phyloP scores from a whole-genome alignment of 1,140 invertebrate species.

The Philopotamus ludificatus region DNA sequence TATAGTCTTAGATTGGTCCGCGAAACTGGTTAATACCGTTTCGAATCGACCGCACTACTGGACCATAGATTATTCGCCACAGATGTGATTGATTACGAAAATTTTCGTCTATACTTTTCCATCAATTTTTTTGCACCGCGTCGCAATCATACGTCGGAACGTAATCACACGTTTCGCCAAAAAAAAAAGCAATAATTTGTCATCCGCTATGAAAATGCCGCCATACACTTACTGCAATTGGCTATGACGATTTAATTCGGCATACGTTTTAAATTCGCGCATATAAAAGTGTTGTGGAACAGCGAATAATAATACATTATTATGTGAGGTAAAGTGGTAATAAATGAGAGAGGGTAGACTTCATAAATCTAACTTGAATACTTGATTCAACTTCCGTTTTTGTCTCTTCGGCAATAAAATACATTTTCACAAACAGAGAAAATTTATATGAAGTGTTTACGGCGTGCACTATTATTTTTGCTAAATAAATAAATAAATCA shows the following conservation, averaged over 20 bases:
- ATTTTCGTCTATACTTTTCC: too few species aligned
- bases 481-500: neutral
- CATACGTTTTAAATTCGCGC: neutral
- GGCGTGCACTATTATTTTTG: neutral
- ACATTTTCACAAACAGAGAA: conserved; percentile 29
- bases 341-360: conserved; percentile 30
- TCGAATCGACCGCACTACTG: too few species aligned
- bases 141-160: too few species aligned
- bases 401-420: conserved; percentile 36
- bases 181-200: too few species aligned
- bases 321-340: conserved; percentile 21
- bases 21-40: too few species aligned
- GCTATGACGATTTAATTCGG: neutral
- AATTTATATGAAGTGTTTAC: neutral
- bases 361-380: conserved; percentile 36
- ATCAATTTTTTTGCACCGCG: too few species aligned
- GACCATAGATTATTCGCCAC: too few species aligned
- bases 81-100: too few species aligned
- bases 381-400: conserved; percentile 36
- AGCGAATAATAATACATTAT: conserved; percentile 6
- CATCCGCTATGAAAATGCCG: neutral
- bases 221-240: neutral
- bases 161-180: too few species aligned
- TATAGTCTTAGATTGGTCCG: too few species aligned
- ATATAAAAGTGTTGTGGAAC: neutral